phyloP scores from a whole-genome alignment of 2,797 vertebrate species.

The Toxotes lorentzi region DNA sequence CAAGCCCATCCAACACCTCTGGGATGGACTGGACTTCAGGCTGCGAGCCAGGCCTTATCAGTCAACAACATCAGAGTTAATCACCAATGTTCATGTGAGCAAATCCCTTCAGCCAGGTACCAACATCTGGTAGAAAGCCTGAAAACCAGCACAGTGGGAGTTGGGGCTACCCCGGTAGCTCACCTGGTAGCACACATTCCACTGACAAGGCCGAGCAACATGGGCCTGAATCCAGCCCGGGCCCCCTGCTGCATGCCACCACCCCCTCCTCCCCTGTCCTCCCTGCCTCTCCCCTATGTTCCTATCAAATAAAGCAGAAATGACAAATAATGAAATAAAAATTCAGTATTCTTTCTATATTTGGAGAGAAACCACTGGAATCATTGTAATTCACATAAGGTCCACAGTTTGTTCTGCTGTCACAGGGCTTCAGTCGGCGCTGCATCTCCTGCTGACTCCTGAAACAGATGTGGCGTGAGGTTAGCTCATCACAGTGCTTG shows the following conservation, averaged over 20 bases:
- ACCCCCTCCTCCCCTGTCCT: no score
- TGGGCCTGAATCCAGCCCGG: no score
- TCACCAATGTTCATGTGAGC: constrained; percentile 1
- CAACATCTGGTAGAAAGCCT: neutral
- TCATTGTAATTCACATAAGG: neutral
- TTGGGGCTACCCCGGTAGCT: no score
- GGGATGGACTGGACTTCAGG: no score
- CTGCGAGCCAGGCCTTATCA: no score
- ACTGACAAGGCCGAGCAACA: no score
- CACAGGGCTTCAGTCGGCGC: neutral
- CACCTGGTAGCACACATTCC: no score
- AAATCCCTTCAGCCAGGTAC: neutral
- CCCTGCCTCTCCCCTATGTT: no score
- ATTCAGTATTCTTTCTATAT: neutral
- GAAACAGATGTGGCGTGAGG: neutral
- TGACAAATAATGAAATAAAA: no score
- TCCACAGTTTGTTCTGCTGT: neutral
- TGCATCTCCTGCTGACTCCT: neutral
- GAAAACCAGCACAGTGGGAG: neutral
- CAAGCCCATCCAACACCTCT: neutral
- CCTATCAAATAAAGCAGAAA: no score
- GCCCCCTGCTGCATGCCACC: no score
- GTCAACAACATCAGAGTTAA: no score
- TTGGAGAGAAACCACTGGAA: neutral
- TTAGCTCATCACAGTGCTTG: constrained; percentile 24